These are phyloP conservation scores for Aplysia californica DNA, from an alignment of 1,140 invertebrate genomes.

Conservation along the genomic window DNA sequence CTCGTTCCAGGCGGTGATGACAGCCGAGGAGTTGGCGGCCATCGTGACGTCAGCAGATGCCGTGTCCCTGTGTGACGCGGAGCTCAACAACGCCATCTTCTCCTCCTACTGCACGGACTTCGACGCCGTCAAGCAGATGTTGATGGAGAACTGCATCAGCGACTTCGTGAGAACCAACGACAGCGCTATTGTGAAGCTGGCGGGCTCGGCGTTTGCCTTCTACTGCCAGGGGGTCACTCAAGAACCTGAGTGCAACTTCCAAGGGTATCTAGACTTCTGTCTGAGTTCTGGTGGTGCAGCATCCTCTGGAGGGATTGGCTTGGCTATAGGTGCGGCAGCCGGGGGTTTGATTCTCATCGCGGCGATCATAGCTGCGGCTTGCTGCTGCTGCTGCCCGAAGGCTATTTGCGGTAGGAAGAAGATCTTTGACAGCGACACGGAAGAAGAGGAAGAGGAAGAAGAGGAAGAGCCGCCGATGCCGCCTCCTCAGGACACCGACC, in stretches of 20 bases:
- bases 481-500: background rate
- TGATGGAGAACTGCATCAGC: background rate
- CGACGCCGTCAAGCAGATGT: background rate
- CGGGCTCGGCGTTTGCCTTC: background rate
- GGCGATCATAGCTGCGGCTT: background rate
- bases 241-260: background rate
- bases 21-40: background rate
- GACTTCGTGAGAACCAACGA: background rate
- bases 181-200: background rate
- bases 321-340: background rate
- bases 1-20: background rate
- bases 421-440: background rate
- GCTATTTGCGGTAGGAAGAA: background rate
- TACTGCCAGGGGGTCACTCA: constrained; percentile 3
- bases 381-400: background rate
- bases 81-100: background rate
- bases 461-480: background rate
- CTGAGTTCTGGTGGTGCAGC: background rate
- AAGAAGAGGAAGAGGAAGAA: constrained; percentile 3
- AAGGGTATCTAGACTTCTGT: background rate
- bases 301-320: background rate
- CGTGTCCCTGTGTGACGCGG: background rate
- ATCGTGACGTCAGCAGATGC: background rate
- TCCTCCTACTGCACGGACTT: background rate
- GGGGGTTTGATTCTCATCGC: background rate